phyloP scores from a whole-genome alignment of 2,113 vertebrate genomes.

The Azemiops feae region DNA sequence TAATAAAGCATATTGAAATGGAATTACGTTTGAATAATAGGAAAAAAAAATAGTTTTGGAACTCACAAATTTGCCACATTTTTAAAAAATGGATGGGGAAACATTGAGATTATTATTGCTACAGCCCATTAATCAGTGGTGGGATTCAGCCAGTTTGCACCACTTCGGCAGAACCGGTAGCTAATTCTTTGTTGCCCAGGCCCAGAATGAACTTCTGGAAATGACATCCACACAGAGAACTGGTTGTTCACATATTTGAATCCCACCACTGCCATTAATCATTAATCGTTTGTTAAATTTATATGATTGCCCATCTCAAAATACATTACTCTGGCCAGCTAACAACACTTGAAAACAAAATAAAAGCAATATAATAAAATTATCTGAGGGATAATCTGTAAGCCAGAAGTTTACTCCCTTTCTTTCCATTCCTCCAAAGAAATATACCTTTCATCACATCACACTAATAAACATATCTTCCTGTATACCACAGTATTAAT shows the following conservation, averaged over 20 bases:
- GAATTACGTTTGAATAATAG: not conserved
- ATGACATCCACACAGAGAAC: too few species aligned
- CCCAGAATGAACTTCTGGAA: too few species aligned
- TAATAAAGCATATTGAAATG: not conserved
- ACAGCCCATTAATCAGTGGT: not conserved
- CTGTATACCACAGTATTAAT: not conserved
- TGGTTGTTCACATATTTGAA: too few species aligned
- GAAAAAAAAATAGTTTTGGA: not conserved
- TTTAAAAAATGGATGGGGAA: not conserved
- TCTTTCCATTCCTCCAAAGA: not conserved
- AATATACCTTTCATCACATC: not conserved
- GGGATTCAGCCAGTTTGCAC: too few species aligned
- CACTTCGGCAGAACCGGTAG: too few species aligned
- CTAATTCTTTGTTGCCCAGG: too few species aligned
- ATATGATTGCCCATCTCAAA: not conserved
- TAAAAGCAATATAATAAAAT: not conserved
- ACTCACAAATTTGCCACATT: not conserved
- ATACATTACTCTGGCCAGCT: not conserved
- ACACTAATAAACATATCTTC: not conserved
- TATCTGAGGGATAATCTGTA: not conserved
- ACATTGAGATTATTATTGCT: not conserved
- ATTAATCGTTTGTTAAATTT: not conserved
- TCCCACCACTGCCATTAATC: not conserved
- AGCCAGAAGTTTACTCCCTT: not conserved
- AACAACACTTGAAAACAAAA: not conserved